Evolutionary conservation across 2,797 vertebrate species (phyloP).

Genomic region (Ambastaia sidthimunki): DNA sequence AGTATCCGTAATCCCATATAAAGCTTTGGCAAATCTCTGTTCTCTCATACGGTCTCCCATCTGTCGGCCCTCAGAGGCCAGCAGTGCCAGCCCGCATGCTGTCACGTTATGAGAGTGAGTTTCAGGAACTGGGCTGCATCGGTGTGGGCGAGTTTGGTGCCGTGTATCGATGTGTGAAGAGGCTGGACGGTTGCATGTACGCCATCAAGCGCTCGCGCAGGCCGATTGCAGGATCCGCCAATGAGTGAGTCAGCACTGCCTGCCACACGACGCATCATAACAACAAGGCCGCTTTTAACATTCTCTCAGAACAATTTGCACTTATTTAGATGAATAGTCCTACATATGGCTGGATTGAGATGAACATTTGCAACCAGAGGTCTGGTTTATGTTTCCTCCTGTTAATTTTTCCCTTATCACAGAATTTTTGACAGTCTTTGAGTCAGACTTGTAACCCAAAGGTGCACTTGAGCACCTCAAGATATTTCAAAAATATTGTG

Average conservation of each 20-base stretch:
- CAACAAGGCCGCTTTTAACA: background rate
- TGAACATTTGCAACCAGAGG: background rate
- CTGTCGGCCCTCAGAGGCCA: constrained; percentile 78
- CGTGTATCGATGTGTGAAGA: constrained; percentile 95
- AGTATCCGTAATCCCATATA: background rate
- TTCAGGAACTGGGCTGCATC: constrained; percentile 91
- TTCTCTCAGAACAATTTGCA: background rate
- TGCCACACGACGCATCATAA: background rate
- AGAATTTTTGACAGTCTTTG: too few species aligned
- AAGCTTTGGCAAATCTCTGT: constrained; percentile 38
- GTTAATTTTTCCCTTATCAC: background rate
- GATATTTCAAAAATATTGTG: background rate
- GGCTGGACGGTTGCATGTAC: constrained; percentile 95
- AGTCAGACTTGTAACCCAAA: too few species aligned
- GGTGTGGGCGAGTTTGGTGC: constrained; percentile 93
- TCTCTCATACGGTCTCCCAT: constrained; percentile 59
- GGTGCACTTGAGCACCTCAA: too few species aligned
- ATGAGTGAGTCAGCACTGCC: constrained; percentile 87
- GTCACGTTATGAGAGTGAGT: constrained; percentile 94
- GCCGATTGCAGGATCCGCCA: constrained; percentile 85
- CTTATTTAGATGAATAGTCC: background rate
- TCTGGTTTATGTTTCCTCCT: background rate
- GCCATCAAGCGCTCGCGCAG: constrained; percentile 93
- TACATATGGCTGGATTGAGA: background rate
- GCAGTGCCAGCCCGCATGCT: constrained; percentile 87